Base-by-base conservation (phyloP, 2,797 vertebrate species). In the Coregonus ussuriensis region DNA sequence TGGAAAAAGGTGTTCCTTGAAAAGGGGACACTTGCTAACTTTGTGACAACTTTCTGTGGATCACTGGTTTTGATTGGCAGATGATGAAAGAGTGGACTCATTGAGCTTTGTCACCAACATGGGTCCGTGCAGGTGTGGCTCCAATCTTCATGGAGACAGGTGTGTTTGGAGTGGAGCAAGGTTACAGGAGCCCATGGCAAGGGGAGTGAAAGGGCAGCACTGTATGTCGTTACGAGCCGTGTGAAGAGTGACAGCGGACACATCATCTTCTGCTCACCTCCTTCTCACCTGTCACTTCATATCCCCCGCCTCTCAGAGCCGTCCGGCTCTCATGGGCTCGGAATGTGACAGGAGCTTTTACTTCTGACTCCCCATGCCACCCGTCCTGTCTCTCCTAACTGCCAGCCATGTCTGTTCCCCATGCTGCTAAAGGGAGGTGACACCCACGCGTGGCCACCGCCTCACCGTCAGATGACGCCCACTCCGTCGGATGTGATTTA, bases 281-380 rank as follows among this genome's bases (percentile, higher is more conserved):
- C 83, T 89, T 94, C 93, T 95, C 94, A 90, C 90, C 92, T 94
- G 93, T 93, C 95, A 94, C 83, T 86, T 81, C 88, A 69, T 62
- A 91, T 91, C 90, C 83, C 86, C 69, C 86, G 91, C 83, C 86
- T 85, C 85, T 77, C 86, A 85, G 77, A 87, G 85, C 83, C 82
- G 25, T 81, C 83, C 53, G 15, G 89, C 77, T 81, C 83, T 73
- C 84, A 63, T 78, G 47, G 0, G 90, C 77, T 84, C 87, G 82
- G 85, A 91, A 91, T 89, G 84, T 93, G 95, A 95, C 93, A 92
- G 91, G 83, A 87, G 71, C 87, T 87, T 93, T 94, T 94, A 88
- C 86, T 87, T 81, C 84, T 4, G 85, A 82, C 82, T 78, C 59
- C 84, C 41, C 79, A 80, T 82, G 65, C 66, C 53, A 56, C 71